Conservation (phyloP, 2,888 invertebrate genomes). For the Lysandra coridon region DNA sequence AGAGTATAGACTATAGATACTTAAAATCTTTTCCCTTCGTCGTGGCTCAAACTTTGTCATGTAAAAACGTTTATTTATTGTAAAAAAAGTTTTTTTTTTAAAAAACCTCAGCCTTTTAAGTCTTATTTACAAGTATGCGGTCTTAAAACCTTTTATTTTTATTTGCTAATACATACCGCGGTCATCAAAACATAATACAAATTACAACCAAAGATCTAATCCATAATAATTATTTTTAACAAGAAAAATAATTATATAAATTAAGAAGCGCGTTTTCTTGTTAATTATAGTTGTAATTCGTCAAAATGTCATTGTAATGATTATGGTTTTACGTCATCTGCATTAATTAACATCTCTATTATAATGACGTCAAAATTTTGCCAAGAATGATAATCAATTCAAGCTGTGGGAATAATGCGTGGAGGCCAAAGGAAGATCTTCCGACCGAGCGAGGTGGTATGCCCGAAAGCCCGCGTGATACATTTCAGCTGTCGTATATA, state of each 20-base stretch:
- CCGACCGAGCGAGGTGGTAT: too few species aligned
- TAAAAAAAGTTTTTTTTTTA: neutral
- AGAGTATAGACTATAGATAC: too few species aligned
- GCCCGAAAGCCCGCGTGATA: too few species aligned
- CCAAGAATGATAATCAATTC: neutral
- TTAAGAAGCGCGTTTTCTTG: neutral
- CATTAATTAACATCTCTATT: neutral
- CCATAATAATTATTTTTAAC: neutral
- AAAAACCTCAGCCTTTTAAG: neutral
- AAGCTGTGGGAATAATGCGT: too few species aligned
- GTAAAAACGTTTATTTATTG: too few species aligned
- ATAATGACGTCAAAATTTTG: neutral
- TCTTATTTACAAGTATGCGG: neutral
- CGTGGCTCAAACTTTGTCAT: too few species aligned
- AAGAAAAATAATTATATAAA: constrained; percentile 11
- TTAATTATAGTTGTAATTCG: constrained; percentile 1
- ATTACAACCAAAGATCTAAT: neutral
- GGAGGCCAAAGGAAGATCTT: too few species aligned
- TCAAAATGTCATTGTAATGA: neutral
- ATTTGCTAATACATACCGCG: neutral
- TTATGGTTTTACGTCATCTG: constrained; percentile 2
- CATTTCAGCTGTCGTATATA: too few species aligned
- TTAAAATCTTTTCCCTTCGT: too few species aligned
- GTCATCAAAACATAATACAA: neutral
- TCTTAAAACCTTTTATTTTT: neutral